A percentile compares a stretch with the other conserved stretches of the same genome.
phyloP scores from a whole-genome alignment of 2,888 invertebrate species.

The Pogonocherus hispidulus region DNA sequence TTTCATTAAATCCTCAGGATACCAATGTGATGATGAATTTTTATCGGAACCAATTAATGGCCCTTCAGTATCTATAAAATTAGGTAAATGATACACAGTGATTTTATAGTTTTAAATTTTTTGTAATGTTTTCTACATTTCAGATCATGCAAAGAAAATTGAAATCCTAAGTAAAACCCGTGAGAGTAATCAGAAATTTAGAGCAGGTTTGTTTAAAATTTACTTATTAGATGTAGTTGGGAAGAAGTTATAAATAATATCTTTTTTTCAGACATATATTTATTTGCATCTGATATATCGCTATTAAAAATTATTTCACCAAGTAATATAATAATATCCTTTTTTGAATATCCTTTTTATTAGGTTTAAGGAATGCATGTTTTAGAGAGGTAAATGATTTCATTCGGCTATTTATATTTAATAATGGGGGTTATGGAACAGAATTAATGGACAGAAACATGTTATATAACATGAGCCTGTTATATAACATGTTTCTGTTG shows the following conservation, averaged over 20 bases:
- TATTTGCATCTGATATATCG: constrained; percentile 34
- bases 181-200: constrained; percentile 57
- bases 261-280: constrained; percentile 47
- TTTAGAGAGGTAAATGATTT: neutral
- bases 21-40: constrained; percentile 66
- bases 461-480: no score
- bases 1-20: constrained; percentile 69
- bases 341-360: constrained; percentile 53
- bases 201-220: constrained; percentile 61
- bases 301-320: constrained; percentile 37
- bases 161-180: constrained; percentile 60
- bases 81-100: constrained; percentile 60
- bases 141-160: constrained; percentile 68
- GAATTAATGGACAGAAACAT: no score
- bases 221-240: constrained; percentile 27
- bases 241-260: constrained; percentile 33
- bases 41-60: constrained; percentile 66
- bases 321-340: constrained; percentile 46
- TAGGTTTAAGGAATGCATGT: constrained; percentile 37
- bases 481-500: no score
- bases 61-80: constrained; percentile 59
- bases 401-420: no score
- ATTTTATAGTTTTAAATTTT: neutral
- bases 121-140: constrained; percentile 50
- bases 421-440: no score